Base-by-base conservation (phyloP, 1,140 invertebrate species). In the Lordiphosa collinella region DNA sequence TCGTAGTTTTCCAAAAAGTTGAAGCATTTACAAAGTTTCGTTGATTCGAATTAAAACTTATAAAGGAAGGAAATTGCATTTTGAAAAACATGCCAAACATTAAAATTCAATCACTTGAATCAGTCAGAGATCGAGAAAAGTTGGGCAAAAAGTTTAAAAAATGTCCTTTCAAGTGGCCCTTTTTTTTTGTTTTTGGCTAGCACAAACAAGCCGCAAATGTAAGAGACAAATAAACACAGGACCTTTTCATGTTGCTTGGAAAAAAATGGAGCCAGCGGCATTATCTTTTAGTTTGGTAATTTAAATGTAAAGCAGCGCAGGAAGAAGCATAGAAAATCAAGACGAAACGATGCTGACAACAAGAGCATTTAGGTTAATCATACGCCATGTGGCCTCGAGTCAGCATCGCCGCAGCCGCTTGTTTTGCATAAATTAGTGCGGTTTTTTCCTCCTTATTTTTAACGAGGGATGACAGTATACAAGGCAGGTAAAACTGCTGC, bases 381-480 rank as follows among this genome's bases (percentile, higher is more conserved):
- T 78, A 84, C 78, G 78, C 78, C 67, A 55, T 68, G 68, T 71
- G 35, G 56, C 64, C 51, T 46, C 50, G 14, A 11, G 13, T 29
- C 50, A 22, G 13, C 32, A 59, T 37, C 53, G 51, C 32, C 53
- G 35, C 50, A 50, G 38, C 38, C 46, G 62, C 64, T 50, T 84
- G 57, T 74, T 82, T 82, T 72, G 78, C 78, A 82, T 82, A 82
- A 82, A 82, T 82, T 84, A 84, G 78, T 82, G 78, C n/a, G 65
- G 72, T 84, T 84, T 72, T 44, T 44, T 29, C 31, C 5, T 31
- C 12, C 12, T 68, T 57, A 57, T 43, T 63, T 58, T 52, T 44
- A 34, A 14, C 13, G 31, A 11, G 22, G 34, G 37, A 10, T 10
- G 25, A n/a, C 11, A 16, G 10, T 8, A 43, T 22, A 43, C 44